Base-by-base conservation (phyloP, 2,888 invertebrate genomes). In the Coelinius sp. region DNA sequence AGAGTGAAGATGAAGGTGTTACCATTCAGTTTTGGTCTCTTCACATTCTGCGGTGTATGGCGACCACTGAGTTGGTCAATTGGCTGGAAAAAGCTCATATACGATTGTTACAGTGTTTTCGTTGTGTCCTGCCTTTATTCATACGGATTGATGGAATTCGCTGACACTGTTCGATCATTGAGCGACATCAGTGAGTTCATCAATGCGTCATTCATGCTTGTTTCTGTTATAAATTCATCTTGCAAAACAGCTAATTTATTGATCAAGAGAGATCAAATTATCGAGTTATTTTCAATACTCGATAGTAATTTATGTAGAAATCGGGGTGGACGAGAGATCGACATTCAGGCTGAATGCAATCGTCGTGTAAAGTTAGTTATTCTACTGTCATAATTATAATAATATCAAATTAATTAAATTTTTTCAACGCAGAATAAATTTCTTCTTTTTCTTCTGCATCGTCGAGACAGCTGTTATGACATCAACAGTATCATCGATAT, bases 221-320 rank as follows among this genome's bases (percentile, higher is more conserved):
- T 68, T 44, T 53, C 68, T 31, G 56, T 35, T 6, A 68, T 38
- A 8, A 56, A 72, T 44, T 41, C 75, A 1, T 72, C 67, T 14
- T 74, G 73, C 41, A 76, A 76, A 53, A 73, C 70, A 6, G 46
- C 44, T 0, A 64, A 67, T 10, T 68, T 68, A 25, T 68, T 76
- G 20, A 0, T 71, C 2, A 70, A 68, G 27, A 67, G 49, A 4
- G 53, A 17, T n/a, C 46, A 70, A 14, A 31, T 76, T 0, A 35
- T 73, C 8, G 12, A 41, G 2, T 22, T 76, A n/a, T 7, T 74
- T 0, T 31, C 24, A 38, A 64, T 49, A 20, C 20, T 46, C 10
- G 41, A 44, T 63, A 35, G 49, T 8, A 22, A 49, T 22, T 49
- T 49, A 17, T 49, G 49, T 17, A 49, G 10, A 22, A 49, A 8